These are phyloP conservation scores for Aphaenogaster floridana DNA, from an alignment of 1,140 invertebrate genomes.

Conservation along the genomic window DNA sequence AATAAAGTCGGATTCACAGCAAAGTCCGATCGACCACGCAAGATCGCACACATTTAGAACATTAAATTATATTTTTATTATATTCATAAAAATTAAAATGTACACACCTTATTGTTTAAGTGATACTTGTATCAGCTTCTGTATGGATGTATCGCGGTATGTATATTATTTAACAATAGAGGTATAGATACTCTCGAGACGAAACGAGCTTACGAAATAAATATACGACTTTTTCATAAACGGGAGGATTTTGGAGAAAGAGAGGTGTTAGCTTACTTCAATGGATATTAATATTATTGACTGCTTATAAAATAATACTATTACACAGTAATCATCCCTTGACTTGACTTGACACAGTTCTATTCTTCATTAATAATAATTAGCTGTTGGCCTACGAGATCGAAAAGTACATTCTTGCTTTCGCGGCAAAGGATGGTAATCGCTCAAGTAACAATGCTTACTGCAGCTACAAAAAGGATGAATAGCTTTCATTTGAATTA, in stretches of 20 bases:
- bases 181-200: conserved; percentile 72
- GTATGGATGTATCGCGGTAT: conserved; percentile 70
- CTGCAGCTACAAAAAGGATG: conserved; percentile 56
- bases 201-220: conserved; percentile 74
- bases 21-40: background rate
- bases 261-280: conserved; percentile 64
- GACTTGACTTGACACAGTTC: conserved; percentile 72
- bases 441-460: conserved; percentile 47
- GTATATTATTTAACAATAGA: conserved; percentile 78
- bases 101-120: conserved; percentile 76
- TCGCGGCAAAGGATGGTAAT: conserved; percentile 54
- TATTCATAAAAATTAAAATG: conserved; percentile 79
- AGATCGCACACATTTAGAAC: conserved; percentile 66
- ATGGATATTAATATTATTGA: conserved; percentile 75
- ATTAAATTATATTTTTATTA: conserved; percentile 79
- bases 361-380: conserved; percentile 56
- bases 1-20: background rate
- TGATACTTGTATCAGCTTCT: conserved; percentile 74
- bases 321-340: conserved; percentile 72
- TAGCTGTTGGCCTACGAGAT: conserved; percentile 69
- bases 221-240: conserved; percentile 61
- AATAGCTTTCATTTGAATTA: conserved; percentile 61
- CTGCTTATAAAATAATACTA: conserved; percentile 79
- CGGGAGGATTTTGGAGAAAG: conserved; percentile 4
- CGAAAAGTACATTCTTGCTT: conserved; percentile 63